Evolutionary conservation across 2,888 invertebrate species (phyloP).

Genomic region (Tricholauxania praeusta): DNA sequence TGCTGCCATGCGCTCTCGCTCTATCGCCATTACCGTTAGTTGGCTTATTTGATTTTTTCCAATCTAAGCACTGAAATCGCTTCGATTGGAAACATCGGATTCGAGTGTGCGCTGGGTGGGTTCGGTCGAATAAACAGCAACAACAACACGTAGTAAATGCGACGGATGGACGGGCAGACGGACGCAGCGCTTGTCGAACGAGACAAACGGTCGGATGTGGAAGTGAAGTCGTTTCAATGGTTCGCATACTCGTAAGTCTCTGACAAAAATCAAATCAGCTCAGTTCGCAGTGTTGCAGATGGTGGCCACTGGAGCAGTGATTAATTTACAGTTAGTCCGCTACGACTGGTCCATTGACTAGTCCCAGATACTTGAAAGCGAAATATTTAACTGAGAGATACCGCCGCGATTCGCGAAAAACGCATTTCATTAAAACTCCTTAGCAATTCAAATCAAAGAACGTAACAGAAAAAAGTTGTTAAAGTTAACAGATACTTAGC

Average conservation of each 20-base stretch:
- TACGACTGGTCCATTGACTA: slow-evolving; percentile 42
- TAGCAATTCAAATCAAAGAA: neutral
- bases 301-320: slow-evolving; percentile 59
- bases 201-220: neutral
- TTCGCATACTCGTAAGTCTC: slow-evolving; percentile 42
- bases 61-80: slow-evolving; percentile 61
- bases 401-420: slow-evolving; percentile 44
- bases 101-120: slow-evolving; percentile 50
- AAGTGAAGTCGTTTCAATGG: neutral
- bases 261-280: slow-evolving; percentile 49
- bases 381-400: slow-evolving; percentile 26
- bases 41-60: slow-evolving; percentile 59
- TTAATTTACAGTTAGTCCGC: slow-evolving; percentile 64
- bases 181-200: neutral
- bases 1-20: slow-evolving; percentile 16
- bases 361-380: slow-evolving; percentile 11
- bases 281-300: slow-evolving; percentile 54
- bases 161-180: slow-evolving; percentile 13
- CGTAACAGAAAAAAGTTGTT: slow-evolving; percentile 9
- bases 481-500: no score
- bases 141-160: no score
- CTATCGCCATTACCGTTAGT: slow-evolving; percentile 47
- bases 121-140: neutral
- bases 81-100: slow-evolving; percentile 61
- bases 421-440: slow-evolving; percentile 10